phyloP scores from a whole-genome alignment of 2,888 invertebrate genomes.

The Eilema depressum region DNA sequence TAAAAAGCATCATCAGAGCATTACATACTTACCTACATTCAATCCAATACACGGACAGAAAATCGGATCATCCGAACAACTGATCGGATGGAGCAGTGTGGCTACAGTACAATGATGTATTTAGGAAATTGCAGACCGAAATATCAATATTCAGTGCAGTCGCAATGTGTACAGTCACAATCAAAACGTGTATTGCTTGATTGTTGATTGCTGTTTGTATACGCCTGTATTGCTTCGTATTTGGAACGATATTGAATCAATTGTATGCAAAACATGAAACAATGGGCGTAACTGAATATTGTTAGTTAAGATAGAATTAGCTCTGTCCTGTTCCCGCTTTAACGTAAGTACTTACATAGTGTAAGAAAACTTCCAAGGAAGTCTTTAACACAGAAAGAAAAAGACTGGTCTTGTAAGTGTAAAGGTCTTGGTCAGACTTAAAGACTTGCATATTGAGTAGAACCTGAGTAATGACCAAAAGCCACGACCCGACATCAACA shows the following conservation, averaged over 20 bases:
- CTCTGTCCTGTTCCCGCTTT: background rate
- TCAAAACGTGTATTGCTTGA: slow-evolving; percentile 4
- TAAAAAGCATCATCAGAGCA: no score
- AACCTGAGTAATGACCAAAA: no score
- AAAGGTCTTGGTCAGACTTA: no score
- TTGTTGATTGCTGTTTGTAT: slow-evolving; percentile 25
- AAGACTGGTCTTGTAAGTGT: no score
- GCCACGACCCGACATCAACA: no score
- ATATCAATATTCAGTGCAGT: slow-evolving; percentile 4
- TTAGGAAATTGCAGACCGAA: background rate
- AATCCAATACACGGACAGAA: background rate
- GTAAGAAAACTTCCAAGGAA: background rate
- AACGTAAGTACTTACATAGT: background rate
- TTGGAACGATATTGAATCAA: slow-evolving; percentile 4
- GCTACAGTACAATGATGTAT: background rate
- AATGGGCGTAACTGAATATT: background rate
- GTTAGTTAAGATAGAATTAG: background rate
- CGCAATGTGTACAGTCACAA: slow-evolving; percentile 1
- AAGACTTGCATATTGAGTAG: no score
- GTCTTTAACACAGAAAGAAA: background rate
- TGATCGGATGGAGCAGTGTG: no score
- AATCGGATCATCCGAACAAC: background rate
- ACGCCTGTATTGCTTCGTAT: background rate
- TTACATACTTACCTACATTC: no score
- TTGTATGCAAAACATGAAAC: background rate